phyloP scores from a whole-genome alignment of 2,113 vertebrate genomes.

The Hippocampus guttulatus region DNA sequence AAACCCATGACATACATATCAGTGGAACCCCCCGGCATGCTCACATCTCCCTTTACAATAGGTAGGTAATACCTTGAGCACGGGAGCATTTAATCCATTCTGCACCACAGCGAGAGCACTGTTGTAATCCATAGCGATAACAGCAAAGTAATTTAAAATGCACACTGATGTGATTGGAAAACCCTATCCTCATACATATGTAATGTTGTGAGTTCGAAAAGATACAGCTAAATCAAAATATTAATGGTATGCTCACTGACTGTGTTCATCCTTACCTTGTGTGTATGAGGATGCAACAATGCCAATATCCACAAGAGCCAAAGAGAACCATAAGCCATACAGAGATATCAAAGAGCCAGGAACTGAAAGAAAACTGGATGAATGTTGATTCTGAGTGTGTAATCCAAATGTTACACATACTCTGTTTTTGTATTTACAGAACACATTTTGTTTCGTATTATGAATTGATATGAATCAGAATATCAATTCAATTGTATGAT shows the following conservation, averaged over 20 bases:
- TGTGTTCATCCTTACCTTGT: background rate
- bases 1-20: conserved; percentile 9
- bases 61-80: conserved; percentile 40
- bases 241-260: background rate
- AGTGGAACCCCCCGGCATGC: conserved; percentile 18
- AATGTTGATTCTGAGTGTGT: too few species aligned
- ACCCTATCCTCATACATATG: conserved; percentile 47
- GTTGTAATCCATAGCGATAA: conserved; percentile 51
- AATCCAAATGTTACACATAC: too few species aligned
- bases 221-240: conserved; percentile 8
- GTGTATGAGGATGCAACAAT: background rate
- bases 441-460: too few species aligned
- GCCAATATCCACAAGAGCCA: background rate
- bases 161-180: conserved; percentile 39
- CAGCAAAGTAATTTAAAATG: conserved; percentile 52
- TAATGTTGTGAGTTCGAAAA: conserved; percentile 20
- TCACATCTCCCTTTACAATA: conserved; percentile 30
- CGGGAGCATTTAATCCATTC: conserved; percentile 39
- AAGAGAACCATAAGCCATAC: background rate
- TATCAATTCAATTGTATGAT: too few species aligned
- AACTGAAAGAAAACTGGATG: background rate
- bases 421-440: too few species aligned
- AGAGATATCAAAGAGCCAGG: background rate
- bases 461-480: too few species aligned
- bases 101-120: conserved; percentile 12